A percentile compares a stretch with the other conserved stretches of the same genome.
phyloP scores from a whole-genome alignment of 2,888 invertebrate species.

The Reticulitermes lucifugus region DNA sequence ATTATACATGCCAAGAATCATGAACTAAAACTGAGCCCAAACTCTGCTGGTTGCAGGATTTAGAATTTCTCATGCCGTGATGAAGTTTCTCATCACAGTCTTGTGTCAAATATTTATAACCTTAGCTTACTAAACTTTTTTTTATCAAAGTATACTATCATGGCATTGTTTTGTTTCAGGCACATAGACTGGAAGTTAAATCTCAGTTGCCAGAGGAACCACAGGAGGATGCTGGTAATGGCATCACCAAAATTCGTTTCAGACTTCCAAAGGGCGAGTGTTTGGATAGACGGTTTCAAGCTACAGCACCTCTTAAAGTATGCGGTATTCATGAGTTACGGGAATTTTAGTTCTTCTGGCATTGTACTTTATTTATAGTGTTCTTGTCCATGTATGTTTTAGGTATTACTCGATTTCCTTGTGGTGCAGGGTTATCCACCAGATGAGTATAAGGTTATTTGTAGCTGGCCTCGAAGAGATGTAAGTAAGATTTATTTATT shows the following conservation, averaged over 20 bases:
- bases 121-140: no score
- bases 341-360: background rate
- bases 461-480: constrained; percentile 95
- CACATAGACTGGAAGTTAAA: constrained; percentile 70
- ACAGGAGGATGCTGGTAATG: constrained; percentile 65
- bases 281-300: constrained; percentile 82
- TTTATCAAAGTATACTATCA: no score
- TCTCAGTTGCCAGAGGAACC: constrained; percentile 82
- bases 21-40: no score
- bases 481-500: constrained; percentile 71
- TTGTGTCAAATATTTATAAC: no score
- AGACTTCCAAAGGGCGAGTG: constrained; percentile 83
- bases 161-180: constrained; percentile 59
- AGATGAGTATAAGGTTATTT: constrained; percentile 90
- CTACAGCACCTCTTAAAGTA: constrained; percentile 70
- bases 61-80: no score
- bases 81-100: no score
- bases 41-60: no score
- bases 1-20: no score
- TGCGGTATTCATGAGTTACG: constrained; percentile 14
- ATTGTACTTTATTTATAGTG: background rate
- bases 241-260: constrained; percentile 81
- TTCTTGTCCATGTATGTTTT: constrained; percentile 58
- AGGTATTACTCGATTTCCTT: constrained; percentile 87
- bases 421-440: constrained; percentile 89